A percentile compares a stretch with the other conserved stretches of the same genome.
These are phyloP conservation scores for Chrysocyon brachyurus DNA, from an alignment of 2,797 vertebrate genomes.

Conservation along the genomic window DNA sequence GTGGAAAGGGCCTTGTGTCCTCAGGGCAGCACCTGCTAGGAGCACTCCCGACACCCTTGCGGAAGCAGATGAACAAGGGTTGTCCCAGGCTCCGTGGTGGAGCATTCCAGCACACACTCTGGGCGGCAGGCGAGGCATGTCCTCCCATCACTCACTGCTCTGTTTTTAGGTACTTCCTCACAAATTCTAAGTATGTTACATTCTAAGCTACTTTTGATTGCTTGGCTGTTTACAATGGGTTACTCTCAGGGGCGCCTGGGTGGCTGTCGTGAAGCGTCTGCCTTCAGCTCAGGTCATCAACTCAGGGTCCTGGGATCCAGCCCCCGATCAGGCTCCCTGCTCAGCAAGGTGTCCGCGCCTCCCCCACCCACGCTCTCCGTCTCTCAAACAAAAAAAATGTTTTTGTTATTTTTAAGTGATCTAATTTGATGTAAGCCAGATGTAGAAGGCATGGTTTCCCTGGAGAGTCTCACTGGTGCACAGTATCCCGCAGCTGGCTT, in stretches of 20 bases:
- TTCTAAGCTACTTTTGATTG: neutral
- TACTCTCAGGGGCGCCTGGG: neutral
- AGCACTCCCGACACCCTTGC: neutral
- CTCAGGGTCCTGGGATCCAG: neutral
- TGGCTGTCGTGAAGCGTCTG: neutral
- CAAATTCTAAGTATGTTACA: neutral
- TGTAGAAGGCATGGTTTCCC: fast-evolving
- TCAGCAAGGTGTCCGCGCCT: neutral
- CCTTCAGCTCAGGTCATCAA: neutral
- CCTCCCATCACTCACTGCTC: neutral
- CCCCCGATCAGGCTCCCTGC: neutral
- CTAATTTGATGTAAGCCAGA: neutral
- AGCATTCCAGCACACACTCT: neutral
- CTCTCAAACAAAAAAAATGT: neutral
- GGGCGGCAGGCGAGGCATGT: fast-evolving
- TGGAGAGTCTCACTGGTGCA: fast-evolving
- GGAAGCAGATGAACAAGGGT: fast-evolving
- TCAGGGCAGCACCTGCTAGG: neutral
- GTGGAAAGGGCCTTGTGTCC: too few species aligned
- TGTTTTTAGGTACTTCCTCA: neutral
- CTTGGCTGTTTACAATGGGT: neutral
- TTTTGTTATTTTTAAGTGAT: neutral
- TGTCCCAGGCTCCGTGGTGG: neutral
- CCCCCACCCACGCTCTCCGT: too few species aligned
- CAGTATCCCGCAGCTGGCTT: fast-evolving